Conservation (phyloP, 2,113 vertebrate genomes). For the Panthera uncia region DNA sequence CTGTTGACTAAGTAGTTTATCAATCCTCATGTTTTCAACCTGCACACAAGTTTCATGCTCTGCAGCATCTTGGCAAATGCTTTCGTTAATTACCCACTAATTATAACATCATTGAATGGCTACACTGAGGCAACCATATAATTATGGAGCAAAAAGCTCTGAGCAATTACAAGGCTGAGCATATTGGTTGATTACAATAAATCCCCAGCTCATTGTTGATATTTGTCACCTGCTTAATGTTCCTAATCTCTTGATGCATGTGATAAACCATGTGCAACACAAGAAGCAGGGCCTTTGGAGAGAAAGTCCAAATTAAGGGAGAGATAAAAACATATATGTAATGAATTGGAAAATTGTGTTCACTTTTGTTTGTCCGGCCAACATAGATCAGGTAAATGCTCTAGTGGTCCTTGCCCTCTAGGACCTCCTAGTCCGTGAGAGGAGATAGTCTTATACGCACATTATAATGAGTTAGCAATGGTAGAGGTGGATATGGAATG, state of each 20-base stretch:
- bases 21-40: conserved; percentile 76
- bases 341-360: not conserved
- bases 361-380: not conserved
- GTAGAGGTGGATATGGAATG: not conserved
- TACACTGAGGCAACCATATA: conserved; percentile 82
- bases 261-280: conserved; percentile 54
- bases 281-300: conserved; percentile 32
- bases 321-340: not conserved
- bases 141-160: conserved; percentile 83
- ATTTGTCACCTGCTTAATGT: conserved; percentile 82
- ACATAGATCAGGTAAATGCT: not conserved
- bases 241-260: conserved; percentile 72
- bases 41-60: conserved; percentile 76
- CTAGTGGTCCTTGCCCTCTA: not conserved
- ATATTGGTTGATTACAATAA: conserved; percentile 84
- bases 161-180: conserved; percentile 80
- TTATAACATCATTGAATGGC: conserved; percentile 86
- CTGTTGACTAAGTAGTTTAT: conserved; percentile 65
- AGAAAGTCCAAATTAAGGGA: conserved; percentile 60
- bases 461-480: not conserved
- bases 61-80: conserved; percentile 80
- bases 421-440: not conserved
- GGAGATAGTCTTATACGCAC: not conserved
- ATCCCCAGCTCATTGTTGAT: conserved; percentile 80
- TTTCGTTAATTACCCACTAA: conserved; percentile 87